phyloP scores from a whole-genome alignment of 2,888 invertebrate genomes.

The Eugnorisma glareosa region DNA sequence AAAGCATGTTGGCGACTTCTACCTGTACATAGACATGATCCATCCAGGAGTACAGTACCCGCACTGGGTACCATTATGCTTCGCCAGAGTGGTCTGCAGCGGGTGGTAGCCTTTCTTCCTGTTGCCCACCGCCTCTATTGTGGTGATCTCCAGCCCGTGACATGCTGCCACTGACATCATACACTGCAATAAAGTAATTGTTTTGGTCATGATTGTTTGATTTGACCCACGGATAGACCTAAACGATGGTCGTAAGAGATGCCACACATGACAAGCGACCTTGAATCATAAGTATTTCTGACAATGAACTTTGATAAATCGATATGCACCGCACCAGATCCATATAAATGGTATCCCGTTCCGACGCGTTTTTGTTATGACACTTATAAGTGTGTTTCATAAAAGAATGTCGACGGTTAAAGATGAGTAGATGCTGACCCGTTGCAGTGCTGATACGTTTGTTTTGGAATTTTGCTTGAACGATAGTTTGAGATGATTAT shows the following conservation, averaged over 20 bases:
- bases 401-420: not conserved
- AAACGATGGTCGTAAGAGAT: not conserved
- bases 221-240: not conserved
- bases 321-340: not conserved
- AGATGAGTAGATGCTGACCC: not conserved
- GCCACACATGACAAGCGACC: not conserved
- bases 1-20: not conserved
- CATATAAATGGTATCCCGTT: not conserved
- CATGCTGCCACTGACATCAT: constrained; percentile 91
- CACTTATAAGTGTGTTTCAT: not conserved
- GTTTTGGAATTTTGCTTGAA: not conserved
- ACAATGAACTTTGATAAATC: not conserved
- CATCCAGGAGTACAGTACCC: constrained; percentile 94
- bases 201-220: not conserved
- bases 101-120: constrained; percentile 91
- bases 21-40: constrained; percentile 93
- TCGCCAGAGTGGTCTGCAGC: constrained; percentile 91
- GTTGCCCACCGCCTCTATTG: constrained; percentile 93
- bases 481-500: not conserved
- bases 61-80: constrained; percentile 92
- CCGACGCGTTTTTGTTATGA: not conserved
- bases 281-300: not conserved
- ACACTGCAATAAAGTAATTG: constrained; percentile 20
- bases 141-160: constrained; percentile 92
- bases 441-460: not conserved